Evolutionary conservation across 2,113 vertebrate genomes (phyloP).

Genomic region (Odontophorus gujanensis): DNA sequence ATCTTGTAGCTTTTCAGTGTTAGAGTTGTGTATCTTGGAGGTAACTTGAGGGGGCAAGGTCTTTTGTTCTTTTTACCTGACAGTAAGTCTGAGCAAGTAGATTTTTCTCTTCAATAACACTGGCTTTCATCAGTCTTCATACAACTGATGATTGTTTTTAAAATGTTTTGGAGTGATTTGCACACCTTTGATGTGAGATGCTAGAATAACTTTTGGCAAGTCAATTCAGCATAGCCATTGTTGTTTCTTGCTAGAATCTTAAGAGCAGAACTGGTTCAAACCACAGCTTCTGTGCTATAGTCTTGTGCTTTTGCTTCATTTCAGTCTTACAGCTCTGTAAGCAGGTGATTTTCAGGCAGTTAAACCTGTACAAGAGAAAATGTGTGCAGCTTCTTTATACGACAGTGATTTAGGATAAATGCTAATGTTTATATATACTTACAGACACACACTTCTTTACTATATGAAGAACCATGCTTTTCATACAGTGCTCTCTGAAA

Average conservation of each 20-base stretch:
- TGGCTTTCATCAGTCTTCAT: background rate
- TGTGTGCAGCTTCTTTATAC: background rate
- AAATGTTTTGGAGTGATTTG: background rate
- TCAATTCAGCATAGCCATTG: background rate
- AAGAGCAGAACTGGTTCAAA: background rate
- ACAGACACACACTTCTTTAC: background rate
- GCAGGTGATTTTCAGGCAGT: background rate
- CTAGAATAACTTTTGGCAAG: no score
- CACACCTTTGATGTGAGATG: no score
- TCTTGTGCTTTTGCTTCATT: background rate
- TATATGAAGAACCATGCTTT: background rate
- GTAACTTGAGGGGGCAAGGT: background rate
- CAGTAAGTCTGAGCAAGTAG: background rate
- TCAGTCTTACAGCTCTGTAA: background rate
- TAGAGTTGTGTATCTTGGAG: background rate
- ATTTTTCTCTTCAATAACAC: background rate
- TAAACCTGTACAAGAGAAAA: background rate
- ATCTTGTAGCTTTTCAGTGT: background rate
- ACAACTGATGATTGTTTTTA: background rate
- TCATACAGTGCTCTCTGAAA: background rate
- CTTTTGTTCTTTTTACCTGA: background rate
- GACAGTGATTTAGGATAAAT: background rate
- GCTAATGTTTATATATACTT: background rate
- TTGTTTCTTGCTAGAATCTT: background rate
- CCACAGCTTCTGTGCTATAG: rapidly evolving